Conservation (phyloP, 2,888 invertebrate genomes). For the Isoperla grammatica region DNA sequence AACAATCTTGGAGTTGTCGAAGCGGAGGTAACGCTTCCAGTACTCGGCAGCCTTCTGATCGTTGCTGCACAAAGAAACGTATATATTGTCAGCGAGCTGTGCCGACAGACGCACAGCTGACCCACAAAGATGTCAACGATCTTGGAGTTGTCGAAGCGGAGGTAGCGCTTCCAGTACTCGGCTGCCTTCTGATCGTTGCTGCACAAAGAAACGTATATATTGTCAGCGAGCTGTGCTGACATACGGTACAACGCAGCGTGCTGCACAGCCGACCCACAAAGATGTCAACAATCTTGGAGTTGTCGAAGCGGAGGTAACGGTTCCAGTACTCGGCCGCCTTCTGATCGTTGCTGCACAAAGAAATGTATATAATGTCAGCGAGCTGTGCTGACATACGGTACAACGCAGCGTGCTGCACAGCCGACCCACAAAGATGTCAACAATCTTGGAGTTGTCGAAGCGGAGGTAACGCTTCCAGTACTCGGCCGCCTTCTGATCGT, state of each 20-base stretch:
- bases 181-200: slow-evolving; percentile 75
- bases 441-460: slow-evolving; percentile 82
- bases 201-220: no score
- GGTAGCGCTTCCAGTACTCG: slow-evolving; percentile 82
- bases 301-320: slow-evolving; percentile 79
- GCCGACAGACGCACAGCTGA: slow-evolving; percentile 84
- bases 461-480: slow-evolving; percentile 83
- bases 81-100: no score
- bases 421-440: slow-evolving; percentile 91
- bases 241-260: slow-evolving; percentile 80
- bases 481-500: slow-evolving; percentile 77
- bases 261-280: slow-evolving; percentile 93
- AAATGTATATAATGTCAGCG: no score
- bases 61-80: no score
- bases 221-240: slow-evolving; percentile 82
- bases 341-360: slow-evolving; percentile 74
- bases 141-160: slow-evolving; percentile 79
- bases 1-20: slow-evolving; percentile 82
- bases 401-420: slow-evolving; percentile 86
- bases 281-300: slow-evolving; percentile 82
- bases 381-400: slow-evolving; percentile 81
- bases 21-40: slow-evolving; percentile 81
- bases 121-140: slow-evolving; percentile 92
- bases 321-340: slow-evolving; percentile 85
- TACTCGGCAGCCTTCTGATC: slow-evolving; percentile 76